Percentiles rank a stretch among this genome's conserved stretches.
phyloP scores from a whole-genome alignment of 2,797 vertebrate genomes.

The Danio kyathit region DNA sequence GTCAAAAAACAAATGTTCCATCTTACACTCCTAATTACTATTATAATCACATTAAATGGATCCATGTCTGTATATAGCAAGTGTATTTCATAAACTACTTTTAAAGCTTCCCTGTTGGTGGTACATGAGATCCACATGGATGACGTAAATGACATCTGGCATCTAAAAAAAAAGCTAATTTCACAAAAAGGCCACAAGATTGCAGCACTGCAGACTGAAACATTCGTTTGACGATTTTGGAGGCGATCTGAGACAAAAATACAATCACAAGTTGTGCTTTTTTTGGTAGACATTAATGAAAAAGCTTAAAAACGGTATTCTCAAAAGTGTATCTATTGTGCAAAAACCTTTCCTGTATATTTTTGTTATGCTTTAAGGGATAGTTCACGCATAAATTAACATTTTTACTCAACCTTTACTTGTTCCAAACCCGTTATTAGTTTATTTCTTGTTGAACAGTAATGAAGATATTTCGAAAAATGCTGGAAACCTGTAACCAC shows the following conservation, averaged over 20 bases:
- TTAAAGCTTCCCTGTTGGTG: neutral
- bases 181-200: conserved; percentile 16
- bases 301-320: neutral
- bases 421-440: no score
- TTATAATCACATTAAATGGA: neutral
- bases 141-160: neutral
- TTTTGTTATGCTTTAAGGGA: neutral
- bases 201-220: neutral
- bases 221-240: neutral
- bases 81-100: neutral
- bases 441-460: no score
- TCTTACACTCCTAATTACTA: neutral
- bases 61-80: neutral
- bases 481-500: no score
- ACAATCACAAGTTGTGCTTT: conserved; percentile 18
- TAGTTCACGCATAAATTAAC: no score
- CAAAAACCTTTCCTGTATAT: neutral
- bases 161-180: neutral
- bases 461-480: no score
- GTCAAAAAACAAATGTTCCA: neutral
- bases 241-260: neutral
- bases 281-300: neutral
- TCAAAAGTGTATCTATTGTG: neutral
- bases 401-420: no score
- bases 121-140: neutral